phyloP scores from a whole-genome alignment of 2,797 vertebrate genomes.

The Rhinophrynus dorsalis region DNA sequence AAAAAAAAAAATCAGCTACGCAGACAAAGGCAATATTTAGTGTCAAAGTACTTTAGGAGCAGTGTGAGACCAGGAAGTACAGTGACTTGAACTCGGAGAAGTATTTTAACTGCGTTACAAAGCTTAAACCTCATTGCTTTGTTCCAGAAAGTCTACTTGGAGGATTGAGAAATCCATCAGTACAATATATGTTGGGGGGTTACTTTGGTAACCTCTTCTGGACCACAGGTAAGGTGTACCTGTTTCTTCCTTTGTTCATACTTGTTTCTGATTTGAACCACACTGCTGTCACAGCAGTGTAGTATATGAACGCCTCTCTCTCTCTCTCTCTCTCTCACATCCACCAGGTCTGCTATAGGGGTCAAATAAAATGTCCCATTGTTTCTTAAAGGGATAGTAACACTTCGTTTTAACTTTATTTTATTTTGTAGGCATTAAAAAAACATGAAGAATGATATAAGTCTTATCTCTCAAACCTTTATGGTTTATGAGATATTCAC shows the following conservation, averaged over 20 bases:
- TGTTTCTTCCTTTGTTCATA: background rate
- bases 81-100: no score
- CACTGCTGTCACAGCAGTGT: background rate
- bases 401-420: no score
- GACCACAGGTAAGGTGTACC: conserved; percentile 5
- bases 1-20: background rate
- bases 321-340: no score
- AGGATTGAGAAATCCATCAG: background rate
- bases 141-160: background rate
- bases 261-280: background rate
- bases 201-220: background rate
- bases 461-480: no score
- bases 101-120: conserved; percentile 27
- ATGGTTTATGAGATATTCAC: no score
- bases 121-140: conserved; percentile 21
- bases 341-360: no score
- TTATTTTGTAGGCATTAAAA: no score
- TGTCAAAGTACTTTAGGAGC: conserved; percentile 4
- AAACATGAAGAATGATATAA: no score
- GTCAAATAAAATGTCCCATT: no score
- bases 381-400: no score
- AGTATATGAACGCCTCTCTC: no score
- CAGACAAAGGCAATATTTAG: background rate
- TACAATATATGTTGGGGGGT: background rate
- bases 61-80: conserved; percentile 34